Base-by-base conservation (phyloP, 1,140 invertebrate genomes). In the Zaprionus gabonicus region DNA sequence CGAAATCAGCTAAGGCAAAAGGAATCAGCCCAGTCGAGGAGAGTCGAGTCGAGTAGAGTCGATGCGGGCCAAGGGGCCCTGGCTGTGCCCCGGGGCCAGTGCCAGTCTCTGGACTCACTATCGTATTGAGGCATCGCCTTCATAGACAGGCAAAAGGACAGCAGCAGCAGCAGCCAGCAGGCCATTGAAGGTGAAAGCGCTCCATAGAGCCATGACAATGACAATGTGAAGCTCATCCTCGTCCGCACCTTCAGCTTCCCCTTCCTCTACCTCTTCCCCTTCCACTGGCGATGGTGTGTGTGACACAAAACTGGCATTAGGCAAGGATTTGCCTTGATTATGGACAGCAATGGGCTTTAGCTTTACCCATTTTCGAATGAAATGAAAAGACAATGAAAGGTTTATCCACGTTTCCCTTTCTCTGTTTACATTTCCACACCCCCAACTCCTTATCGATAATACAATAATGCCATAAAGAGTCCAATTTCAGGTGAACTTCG, bases 251-350 rank as follows among this genome's bases (percentile, higher is more conserved):
- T 12, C 55, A 72, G 27, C 41, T 9, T 38, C 17, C 62, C 46
- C 20, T 7, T 1, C 7, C 59, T 23, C 23, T 23, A 23, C 13
- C 31, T 20, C 51, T 49, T 60, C 23, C 15, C 10, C 41, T 38
- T 12, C 55, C 76, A 27, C 25, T 7, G 0, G 6, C 59, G 36
- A 51, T 27, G 25, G 56, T 78, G 71, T 85, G 78, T 88, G 84
- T 81, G 85, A 88, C 84, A 88, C 81, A 90, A 88, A 88, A 88
- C 81, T 88, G 84, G 85, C 85, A 88, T 88, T 88, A 88, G 85
- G 85, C 81, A 79, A 88, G 84, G 84, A 88, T 88, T 88, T 88
- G 85, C 85, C 74, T 88, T 88, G 84, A 88, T 88, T 88, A 88
- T 88, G 84, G 84, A 90, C 84, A 90, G 85, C 85, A 88, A 88